These are phyloP conservation scores for Actenoides hombroni DNA, from an alignment of 2,113 vertebrate species.

Conservation along the genomic window DNA sequence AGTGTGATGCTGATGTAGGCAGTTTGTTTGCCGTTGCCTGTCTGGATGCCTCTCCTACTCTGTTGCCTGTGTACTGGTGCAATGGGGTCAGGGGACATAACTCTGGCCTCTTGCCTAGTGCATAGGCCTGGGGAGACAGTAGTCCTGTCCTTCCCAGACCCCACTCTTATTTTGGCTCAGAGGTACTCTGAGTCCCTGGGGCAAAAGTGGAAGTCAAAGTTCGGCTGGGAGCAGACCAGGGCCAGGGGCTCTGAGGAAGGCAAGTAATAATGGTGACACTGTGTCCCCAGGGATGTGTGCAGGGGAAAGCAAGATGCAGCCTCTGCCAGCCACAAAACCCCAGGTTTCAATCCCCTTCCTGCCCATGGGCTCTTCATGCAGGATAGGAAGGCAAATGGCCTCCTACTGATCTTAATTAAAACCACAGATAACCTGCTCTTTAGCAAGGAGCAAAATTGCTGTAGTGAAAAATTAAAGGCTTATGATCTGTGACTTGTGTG, in stretches of 20 bases:
- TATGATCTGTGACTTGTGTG: neutral
- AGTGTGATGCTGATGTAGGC: fast-evolving
- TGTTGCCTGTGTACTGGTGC: fast-evolving
- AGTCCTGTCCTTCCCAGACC: neutral
- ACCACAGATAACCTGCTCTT: neutral
- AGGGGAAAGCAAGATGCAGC: neutral
- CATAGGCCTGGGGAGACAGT: neutral
- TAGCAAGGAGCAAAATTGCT: neutral
- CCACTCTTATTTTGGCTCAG: neutral
- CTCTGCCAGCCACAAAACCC: neutral
- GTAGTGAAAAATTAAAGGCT: slow-evolving; percentile 18
- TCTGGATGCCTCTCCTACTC: neutral
- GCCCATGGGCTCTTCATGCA: neutral
- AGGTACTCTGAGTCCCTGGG: neutral
- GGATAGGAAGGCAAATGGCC: neutral
- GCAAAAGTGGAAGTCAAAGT: neutral
- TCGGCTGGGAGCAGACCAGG: neutral
- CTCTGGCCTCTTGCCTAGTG: neutral
- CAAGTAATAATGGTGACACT: fast-evolving
- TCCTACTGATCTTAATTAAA: neutral
- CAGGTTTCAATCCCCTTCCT: neutral
- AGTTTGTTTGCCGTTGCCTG: neutral
- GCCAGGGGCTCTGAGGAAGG: neutral
- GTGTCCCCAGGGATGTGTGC: fast-evolving
- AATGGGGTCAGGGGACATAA: fast-evolving